Percentiles rank a stretch among this genome's conserved stretches.
Evolutionary conservation across 1,140 invertebrate genomes (phyloP).

Genomic region (Drosophila pruinosa): DNA sequence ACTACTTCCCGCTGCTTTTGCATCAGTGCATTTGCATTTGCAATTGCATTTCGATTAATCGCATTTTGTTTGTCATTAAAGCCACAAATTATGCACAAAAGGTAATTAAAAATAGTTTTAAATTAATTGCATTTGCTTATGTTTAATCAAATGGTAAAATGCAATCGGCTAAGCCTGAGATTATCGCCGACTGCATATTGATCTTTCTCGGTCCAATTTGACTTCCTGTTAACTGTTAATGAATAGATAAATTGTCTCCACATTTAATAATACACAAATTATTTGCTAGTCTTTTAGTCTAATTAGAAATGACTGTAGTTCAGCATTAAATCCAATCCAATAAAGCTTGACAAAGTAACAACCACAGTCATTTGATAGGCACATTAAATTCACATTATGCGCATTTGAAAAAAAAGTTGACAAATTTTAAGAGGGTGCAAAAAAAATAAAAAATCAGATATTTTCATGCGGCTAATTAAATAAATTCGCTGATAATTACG

Average conservation of each 20-base stretch:
- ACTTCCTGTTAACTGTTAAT: neutral
- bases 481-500: conserved; percentile 73
- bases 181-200: conserved; percentile 53
- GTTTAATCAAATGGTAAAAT: conserved; percentile 62
- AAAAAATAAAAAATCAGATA: conserved; percentile 14
- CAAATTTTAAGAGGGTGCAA: neutral
- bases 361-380: conserved; percentile 33
- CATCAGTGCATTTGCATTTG: conserved; percentile 27
- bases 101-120: conserved; percentile 55
- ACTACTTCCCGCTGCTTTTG: no score
- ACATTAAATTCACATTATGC: conserved; percentile 60
- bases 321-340: neutral
- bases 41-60: conserved; percentile 62
- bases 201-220: neutral
- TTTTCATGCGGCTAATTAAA: conserved; percentile 73
- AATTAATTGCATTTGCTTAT: conserved; percentile 62
- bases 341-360: conserved; percentile 1
- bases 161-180: conserved; percentile 25
- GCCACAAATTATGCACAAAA: conserved; percentile 66
- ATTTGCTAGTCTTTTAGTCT: neutral
- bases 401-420: neutral
- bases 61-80: conserved; percentile 63
- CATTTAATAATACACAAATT: neutral
- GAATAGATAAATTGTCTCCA: neutral
- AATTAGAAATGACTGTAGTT: conserved; percentile 3